phyloP scores from a whole-genome alignment of 1,140 invertebrate genomes.

The Brachionus koreanus region DNA sequence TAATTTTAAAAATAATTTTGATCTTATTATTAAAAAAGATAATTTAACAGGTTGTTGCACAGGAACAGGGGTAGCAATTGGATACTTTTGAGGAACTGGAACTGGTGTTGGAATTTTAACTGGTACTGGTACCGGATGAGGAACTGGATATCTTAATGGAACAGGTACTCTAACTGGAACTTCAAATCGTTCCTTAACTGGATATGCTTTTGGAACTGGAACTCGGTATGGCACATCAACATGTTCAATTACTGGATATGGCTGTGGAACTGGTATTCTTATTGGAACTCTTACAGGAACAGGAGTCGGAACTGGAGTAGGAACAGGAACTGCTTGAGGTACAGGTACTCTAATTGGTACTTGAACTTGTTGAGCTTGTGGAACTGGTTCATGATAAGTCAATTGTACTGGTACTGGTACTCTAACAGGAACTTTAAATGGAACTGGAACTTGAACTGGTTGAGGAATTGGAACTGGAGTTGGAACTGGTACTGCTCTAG shows the following conservation, averaged over 20 bases:
- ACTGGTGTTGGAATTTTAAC: background rate
- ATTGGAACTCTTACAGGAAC: background rate
- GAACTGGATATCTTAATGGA: background rate
- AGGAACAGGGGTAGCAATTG: background rate
- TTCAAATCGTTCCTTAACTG: background rate
- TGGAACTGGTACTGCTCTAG: background rate
- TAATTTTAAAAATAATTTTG: background rate
- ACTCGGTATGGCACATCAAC: background rate
- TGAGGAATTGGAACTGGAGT: slow-evolving; percentile 13
- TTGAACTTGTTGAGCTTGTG: slow-evolving; percentile 16
- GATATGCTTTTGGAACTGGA: background rate
- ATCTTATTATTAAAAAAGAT: background rate
- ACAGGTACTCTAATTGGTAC: slow-evolving; percentile 24
- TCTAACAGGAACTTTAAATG: background rate
- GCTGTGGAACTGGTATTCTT: background rate
- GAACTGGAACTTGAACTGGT: background rate
- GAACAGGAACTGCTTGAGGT: slow-evolving; percentile 4
- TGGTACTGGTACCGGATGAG: background rate
- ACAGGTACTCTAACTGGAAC: background rate
- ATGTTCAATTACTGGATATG: background rate
- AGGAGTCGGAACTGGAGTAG: background rate
- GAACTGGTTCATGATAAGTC: background rate
- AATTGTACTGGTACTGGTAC: background rate
- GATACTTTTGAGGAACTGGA: background rate
- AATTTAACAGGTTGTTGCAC: background rate